phyloP scores from a whole-genome alignment of 2,113 vertebrate genomes.

The Oceanites oceanicus region DNA sequence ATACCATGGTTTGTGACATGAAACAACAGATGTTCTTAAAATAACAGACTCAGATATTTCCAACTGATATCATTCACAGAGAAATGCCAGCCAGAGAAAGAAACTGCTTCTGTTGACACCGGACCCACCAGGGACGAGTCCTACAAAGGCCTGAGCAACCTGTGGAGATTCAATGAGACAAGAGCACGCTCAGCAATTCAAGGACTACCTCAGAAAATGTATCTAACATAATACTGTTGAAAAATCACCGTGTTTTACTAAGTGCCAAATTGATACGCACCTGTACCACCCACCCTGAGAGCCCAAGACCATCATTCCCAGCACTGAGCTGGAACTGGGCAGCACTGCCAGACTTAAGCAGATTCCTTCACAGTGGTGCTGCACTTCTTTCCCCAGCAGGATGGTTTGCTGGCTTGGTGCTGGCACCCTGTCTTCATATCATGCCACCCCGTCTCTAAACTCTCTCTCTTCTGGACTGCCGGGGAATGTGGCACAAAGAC shows the following conservation, averaged over 20 bases:
- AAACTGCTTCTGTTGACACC: not conserved
- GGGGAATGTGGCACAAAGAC: not conserved
- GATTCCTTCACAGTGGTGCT: not conserved
- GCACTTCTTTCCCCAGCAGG: not conserved
- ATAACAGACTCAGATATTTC: not conserved
- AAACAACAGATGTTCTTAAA: slow-evolving; percentile 32
- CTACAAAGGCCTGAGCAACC: not conserved
- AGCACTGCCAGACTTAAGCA: not conserved
- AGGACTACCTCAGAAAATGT: not conserved
- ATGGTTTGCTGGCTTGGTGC: too few species aligned
- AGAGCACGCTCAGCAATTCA: not conserved
- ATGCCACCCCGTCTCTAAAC: not conserved
- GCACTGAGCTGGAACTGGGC: not conserved
- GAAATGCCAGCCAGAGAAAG: not conserved
- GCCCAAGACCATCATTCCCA: not conserved
- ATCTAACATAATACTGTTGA: not conserved
- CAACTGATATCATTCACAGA: not conserved
- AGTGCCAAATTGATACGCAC: not conserved
- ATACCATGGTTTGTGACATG: not conserved
- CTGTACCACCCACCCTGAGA: not conserved
- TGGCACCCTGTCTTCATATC: not conserved
- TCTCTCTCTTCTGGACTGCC: not conserved
- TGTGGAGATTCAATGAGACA: fast-evolving
- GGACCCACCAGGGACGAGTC: not conserved
- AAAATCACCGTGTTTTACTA: not conserved